Percentiles rank a stretch among this genome's conserved stretches.
Conservation (phyloP, 2,113 vertebrate genomes). For the Origma solitaria region DNA sequence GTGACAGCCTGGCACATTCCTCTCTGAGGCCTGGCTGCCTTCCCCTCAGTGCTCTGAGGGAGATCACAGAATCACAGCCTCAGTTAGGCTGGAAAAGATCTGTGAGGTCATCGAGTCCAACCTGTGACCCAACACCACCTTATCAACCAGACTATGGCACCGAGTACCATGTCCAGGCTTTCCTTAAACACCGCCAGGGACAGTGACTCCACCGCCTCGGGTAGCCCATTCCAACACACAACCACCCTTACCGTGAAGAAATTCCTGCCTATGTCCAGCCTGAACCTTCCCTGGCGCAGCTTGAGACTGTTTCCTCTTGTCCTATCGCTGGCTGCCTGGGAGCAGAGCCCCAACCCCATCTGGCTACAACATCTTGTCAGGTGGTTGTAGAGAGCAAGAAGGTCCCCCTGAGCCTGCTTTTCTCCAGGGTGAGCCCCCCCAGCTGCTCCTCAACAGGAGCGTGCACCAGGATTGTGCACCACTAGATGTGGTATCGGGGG, state of each 20-base stretch:
- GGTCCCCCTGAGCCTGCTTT: neutral
- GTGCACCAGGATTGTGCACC: too few relatives aligned
- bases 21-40: neutral
- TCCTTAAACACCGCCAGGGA: neutral
- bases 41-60: neutral
- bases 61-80: neutral
- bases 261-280: neutral
- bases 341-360: neutral
- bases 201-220: too few relatives aligned
- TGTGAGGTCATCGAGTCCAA: neutral
- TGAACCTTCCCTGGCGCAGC: neutral
- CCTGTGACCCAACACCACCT: neutral
- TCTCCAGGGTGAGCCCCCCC: too few relatives aligned
- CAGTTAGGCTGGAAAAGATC: neutral
- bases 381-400: neutral
- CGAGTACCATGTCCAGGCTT: fast-evolving
- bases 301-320: neutral
- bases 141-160: too few relatives aligned
- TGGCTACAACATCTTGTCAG: neutral
- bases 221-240: neutral
- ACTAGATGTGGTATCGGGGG: too few relatives aligned
- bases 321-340: neutral
- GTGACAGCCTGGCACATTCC: neutral
- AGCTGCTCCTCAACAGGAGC: neutral
- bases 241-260: neutral